Evolutionary conservation across 1,140 invertebrate genomes (phyloP), one percentile per base, ranked within the genome.

Genomic region (Philopotamus ludificatus): DNA sequence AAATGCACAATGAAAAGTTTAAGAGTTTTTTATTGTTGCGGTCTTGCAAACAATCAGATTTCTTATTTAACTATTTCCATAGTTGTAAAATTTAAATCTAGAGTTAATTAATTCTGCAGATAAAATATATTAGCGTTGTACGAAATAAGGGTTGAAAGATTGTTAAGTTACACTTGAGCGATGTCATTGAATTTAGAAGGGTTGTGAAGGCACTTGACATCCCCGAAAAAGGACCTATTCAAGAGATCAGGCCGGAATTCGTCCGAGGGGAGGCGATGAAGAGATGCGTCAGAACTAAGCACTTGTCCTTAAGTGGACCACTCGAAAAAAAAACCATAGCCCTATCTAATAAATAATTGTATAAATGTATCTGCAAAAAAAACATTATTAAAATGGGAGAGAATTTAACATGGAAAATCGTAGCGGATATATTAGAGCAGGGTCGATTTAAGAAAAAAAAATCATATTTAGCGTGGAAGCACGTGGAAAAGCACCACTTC

Each of bases 1-100:
- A 67, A 62, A 51, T 63, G 63, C 59, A 67, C 65, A 67, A 66
- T 66, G 65, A 66, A 67, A 67, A 67, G 59, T 63, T 63, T 41
- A 28, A 63, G 51, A 28, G 60, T 45, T 28, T 21, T 53, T 54
- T 22, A 60, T 60, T 60, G 57, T 60, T 47, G 57, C 39, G 42
- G 42, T 16, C 44, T 41, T 7, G 18, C 18, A 16, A 16, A 47
- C 10, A n/a, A n/a, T n/a, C n/a, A n/a, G n/a, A 8, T 39, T 39
- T 39, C n/a, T 39, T 39, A 20, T 53, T 20, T 53, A 21, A 53
- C n/a, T n/a, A n/a, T n/a, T n/a, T n/a, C n/a, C n/a, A n/a, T n/a
- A n/a, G n/a, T n/a, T n/a, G n/a, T n/a, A n/a, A n/a, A n/a, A n/a
- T n/a, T n/a, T n/a, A n/a, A n/a, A n/a, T n/a, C n/a, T n/a, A n/a